phyloP scores from a whole-genome alignment of 2,888 invertebrate species.

The Arenicola marina region DNA sequence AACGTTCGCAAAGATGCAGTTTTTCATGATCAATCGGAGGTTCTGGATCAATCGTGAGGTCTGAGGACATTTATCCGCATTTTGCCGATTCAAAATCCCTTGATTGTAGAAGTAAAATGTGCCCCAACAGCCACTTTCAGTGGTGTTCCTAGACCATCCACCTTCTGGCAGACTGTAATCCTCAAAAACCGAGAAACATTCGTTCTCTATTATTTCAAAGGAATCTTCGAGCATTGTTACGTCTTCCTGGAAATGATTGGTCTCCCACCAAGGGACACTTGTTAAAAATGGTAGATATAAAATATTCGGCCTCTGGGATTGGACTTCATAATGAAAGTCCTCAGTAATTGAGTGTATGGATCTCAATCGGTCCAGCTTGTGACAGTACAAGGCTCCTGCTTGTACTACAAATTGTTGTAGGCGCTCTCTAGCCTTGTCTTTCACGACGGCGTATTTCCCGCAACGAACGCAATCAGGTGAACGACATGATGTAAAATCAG shows the following conservation, averaged over 20 bases:
- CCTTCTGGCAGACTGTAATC: neutral
- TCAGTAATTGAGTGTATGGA: no score
- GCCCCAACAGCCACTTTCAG: constrained; percentile 15
- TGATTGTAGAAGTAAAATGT: constrained; percentile 45
- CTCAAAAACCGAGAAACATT: constrained; percentile 10
- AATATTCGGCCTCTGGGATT: constrained; percentile 21
- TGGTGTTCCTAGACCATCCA: constrained; percentile 17
- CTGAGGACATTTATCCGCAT: constrained; percentile 42
- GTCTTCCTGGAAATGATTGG: constrained; percentile 1
- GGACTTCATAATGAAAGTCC: no score
- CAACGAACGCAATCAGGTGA: no score
- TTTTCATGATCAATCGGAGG: constrained; percentile 42
- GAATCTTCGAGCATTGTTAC: constrained; percentile 2
- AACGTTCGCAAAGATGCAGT: constrained; percentile 54
- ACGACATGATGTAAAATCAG: no score
- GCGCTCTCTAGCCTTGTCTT: no score
- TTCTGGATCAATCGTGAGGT: constrained; percentile 40
- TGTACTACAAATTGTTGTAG: no score
- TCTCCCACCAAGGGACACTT: constrained; percentile 17
- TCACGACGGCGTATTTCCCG: no score
- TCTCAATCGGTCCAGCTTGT: no score
- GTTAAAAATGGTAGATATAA: constrained; percentile 17
- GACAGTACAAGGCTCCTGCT: no score
- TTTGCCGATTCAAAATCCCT: constrained; percentile 39
- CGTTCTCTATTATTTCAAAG: constrained; percentile 7